Base-by-base conservation (phyloP, 2,797 vertebrate species). In the Myiothlypis chrysogaster region DNA sequence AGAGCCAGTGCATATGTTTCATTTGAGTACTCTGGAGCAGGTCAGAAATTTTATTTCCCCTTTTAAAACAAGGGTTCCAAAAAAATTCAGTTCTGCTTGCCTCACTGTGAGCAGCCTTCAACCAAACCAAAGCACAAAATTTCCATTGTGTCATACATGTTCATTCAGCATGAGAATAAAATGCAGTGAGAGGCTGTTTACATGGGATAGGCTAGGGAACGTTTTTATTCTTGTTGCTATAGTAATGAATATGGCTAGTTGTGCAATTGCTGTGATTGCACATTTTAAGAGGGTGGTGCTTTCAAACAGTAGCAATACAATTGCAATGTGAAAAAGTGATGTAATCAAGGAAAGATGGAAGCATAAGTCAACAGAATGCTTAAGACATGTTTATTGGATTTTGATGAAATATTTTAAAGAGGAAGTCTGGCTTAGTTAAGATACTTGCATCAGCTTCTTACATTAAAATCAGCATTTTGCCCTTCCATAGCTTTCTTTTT, bases 211-310 rank as follows among this genome's bases (percentile, higher is more conserved):
- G 32, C 63, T 64, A 85, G 21, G 10, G 32, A 88, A 80, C 34
- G 1, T 49, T 87, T 87, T 92, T 77, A 77, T 91, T 81, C 82
- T 80, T 34, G 91, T 96, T 91, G 84, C 79, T 91, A 76, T 89
- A 86, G 92, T 46, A 93, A 95, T 10, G 12, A 87, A 85, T 75
- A 57, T 46, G 72, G 57, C 13, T 56, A 61, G 65, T 86, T 92
- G 53, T 4, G 23, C 79, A 85, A 66, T 63, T 28, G 10, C 37
- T 28, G 68, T 9, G 41, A 89, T 87, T 64, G 78, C 61, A 47
- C 55, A 61, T 83, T 89, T 71, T 13, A 47, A 78, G 56, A 65
- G 12, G 35, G 10, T 65, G 50, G 53, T 71, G 72, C n/a, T 93
- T 94, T 88, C 87, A 61, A 52, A 76, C 43, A 53, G 49, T 5